Conservation (phyloP, 2,888 invertebrate genomes). For the Petrophora chlorosata region DNA sequence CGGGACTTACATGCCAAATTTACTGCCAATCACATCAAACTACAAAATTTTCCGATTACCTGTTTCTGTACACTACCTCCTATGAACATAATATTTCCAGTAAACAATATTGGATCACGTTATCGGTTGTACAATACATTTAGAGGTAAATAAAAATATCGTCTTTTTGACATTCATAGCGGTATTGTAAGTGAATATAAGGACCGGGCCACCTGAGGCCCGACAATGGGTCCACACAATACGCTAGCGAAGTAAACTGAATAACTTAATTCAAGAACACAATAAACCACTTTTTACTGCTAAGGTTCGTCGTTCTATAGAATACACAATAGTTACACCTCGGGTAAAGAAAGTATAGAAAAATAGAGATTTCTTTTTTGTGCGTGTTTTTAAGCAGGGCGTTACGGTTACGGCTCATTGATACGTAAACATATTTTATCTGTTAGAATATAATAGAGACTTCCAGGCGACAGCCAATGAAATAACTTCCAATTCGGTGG, state of each 20-base stretch:
- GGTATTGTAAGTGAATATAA: conserved; percentile 67
- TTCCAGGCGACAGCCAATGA: background rate
- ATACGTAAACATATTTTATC: conserved; percentile 20
- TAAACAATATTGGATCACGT: conserved; percentile 43
- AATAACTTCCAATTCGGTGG: conserved; percentile 4
- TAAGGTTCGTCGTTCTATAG: conserved; percentile 65
- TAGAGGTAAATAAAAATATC: conserved; percentile 71
- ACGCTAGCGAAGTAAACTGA: conserved; percentile 69
- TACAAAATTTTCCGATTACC: too few species aligned
- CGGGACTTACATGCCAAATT: too few species aligned
- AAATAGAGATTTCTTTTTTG: conserved; percentile 36
- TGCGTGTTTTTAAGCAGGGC: conserved; percentile 22
- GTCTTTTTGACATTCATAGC: conserved; percentile 79
- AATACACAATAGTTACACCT: conserved; percentile 19
- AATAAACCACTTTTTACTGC: conserved; percentile 80
- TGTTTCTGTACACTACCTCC: background rate
- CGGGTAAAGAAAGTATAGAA: conserved; percentile 56
- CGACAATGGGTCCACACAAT: conserved; percentile 71
- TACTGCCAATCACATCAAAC: too few species aligned
- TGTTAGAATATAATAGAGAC: conserved; percentile 2
- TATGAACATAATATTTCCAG: conserved; percentile 15
- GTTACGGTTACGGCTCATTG: conserved; percentile 24
- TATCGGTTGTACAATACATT: conserved; percentile 55
- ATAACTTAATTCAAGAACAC: conserved; percentile 82
- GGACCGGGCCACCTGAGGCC: conserved; percentile 68